Base-by-base conservation (phyloP, 2,797 vertebrate genomes). In the Phalloptychus januarius region DNA sequence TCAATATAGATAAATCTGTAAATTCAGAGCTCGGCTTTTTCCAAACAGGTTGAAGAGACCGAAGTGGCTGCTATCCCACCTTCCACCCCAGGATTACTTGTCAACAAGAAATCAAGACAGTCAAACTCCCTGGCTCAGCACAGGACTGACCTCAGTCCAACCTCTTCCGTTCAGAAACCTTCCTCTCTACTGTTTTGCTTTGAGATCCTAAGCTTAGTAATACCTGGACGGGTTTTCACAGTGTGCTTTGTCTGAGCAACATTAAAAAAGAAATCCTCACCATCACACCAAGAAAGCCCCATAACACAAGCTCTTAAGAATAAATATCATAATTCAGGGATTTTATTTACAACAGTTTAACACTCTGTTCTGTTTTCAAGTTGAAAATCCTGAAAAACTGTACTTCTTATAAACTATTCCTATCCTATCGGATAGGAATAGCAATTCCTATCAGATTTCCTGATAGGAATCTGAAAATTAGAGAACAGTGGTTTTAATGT, bases 261-360 rank as follows among this genome's bases (percentile, higher is more conserved):
- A 88, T 87, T 86, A 88, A 88, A 81, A 6, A 83, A 88, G 88
- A 90, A 93, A 91, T 92, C 92, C 93, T 93, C 89, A 83, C 82
- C 77, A 63, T 83, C 86, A 80, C 89, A 93, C 78, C 77, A 80
- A 78, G 79, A 88, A 82, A 72, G 83, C 36, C 83, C 79, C 67
- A 56, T 72, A 89, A 79, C 88, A 90, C 92, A 91, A 88, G 90
- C 83, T 89, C 28, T 84, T 77, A 87, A 85, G 79, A 83, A 83
- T 83, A 88, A 90, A 82, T 88, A 89, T 90, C 85, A 86, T 88
- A 93, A 92, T 93, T 85, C 86, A 83, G 72, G 5, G 16, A 7
- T 63, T 33, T 63, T 23, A n/a, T 78, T 75, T 72, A 75, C 78
- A 50, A 31, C 74, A 71, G 56, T 73, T 83, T 75, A 75, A 81